These are phyloP conservation scores for Palythoa heliodiscus DNA, from an alignment of 92 coral and sea anemone genomes.

Conservation along the genomic window DNA sequence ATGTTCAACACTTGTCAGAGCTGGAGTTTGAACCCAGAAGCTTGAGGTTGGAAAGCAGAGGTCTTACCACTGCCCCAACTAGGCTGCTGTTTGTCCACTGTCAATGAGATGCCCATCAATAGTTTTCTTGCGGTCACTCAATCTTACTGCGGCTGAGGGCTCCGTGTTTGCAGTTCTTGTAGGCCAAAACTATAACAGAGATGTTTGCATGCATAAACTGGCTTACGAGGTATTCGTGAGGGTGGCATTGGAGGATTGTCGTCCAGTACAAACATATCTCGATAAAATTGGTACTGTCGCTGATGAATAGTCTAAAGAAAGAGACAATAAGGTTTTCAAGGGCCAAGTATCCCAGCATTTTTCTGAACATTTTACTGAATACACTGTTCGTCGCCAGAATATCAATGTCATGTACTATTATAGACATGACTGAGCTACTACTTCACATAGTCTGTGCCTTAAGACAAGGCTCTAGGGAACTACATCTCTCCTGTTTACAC, in stretches of 20 bases:
- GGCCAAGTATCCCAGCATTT: neutral
- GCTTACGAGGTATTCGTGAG: slow-evolving; percentile 43
- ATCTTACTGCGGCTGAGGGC: slow-evolving; percentile 43
- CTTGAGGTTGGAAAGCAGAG: too few relatives aligned
- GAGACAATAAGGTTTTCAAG: slow-evolving; percentile 49
- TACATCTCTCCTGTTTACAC: neutral
- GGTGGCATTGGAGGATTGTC: slow-evolving; percentile 30
- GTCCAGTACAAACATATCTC: neutral
- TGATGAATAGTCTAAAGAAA: slow-evolving; percentile 51
- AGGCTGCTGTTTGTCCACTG: neutral
- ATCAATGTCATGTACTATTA: neutral
- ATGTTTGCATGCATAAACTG: slow-evolving; percentile 42
- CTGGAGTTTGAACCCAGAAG: too few relatives aligned
- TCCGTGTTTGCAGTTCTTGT: slow-evolving; percentile 9
- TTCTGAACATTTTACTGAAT: slow-evolving; percentile 11
- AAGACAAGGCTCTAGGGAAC: slow-evolving; percentile 44
- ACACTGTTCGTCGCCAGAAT: slow-evolving; percentile 21
- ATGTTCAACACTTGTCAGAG: too few relatives aligned
- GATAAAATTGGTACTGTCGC: slow-evolving; percentile 38
- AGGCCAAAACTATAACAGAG: slow-evolving; percentile 41
- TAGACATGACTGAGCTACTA: slow-evolving; percentile 17
- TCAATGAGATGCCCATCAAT: neutral
- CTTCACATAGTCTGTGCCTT: slow-evolving; percentile 46
- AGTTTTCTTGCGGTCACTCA: neutral
- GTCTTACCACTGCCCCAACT: too few relatives aligned